These are phyloP conservation scores for Subanguina moxae DNA, from an alignment of 1,140 invertebrate genomes.

Conservation along the genomic window DNA sequence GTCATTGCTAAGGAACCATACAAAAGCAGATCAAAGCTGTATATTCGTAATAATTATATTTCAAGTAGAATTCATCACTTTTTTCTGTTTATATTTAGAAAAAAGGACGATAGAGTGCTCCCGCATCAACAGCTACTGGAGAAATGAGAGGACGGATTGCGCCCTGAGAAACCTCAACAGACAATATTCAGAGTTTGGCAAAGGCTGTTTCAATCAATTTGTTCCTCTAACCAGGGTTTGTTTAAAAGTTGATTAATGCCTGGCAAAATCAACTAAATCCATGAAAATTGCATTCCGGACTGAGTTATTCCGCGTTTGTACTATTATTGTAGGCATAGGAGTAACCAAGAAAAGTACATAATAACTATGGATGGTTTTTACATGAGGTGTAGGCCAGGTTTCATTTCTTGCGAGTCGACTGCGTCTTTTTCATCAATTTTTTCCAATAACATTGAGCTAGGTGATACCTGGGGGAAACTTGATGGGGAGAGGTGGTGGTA, in stretches of 20 bases:
- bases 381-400: too few relatives aligned
- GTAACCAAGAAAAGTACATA: too few relatives aligned
- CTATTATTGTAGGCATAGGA: too few relatives aligned
- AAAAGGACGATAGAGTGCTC: not conserved
- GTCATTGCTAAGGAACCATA: conserved; percentile 32
- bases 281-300: too few relatives aligned
- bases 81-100: not conserved
- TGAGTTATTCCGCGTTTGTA: too few relatives aligned
- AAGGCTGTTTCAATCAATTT: conserved; percentile 2
- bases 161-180: not conserved
- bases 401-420: too few relatives aligned
- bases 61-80: too few relatives aligned
- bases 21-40: conserved; percentile 31
- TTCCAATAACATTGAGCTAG: too few relatives aligned
- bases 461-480: too few relatives aligned
- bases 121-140: not conserved
- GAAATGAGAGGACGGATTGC: conserved; percentile 12
- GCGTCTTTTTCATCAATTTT: too few relatives aligned
- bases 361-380: too few relatives aligned
- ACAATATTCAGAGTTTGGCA: not conserved
- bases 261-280: not conserved
- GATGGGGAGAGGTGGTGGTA: too few relatives aligned
- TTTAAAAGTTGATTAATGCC: not conserved
- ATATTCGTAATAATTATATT: conserved; percentile 13
- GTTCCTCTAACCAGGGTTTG: not conserved